Evolutionary conservation across 2,113 vertebrate species (phyloP).

Genomic region (chimpanzee (Pan troglodytes)): NHGRI_mPanTro3-v2.1_pri NC_072398.2:82681501-82682000

Average conservation of each 20-base stretch:
- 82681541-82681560: not conserved
- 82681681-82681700: not conserved
- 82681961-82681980: not conserved
- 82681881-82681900: not conserved
- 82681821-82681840: slow-evolving; percentile 36
- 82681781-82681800: not conserved
- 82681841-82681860: slow-evolving; percentile 16
- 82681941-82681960: not conserved
- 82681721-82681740: not conserved
- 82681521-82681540: not conserved
- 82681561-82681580: not conserved
- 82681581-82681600: not conserved
- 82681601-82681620: not conserved
- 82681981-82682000: not conserved
- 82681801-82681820: slow-evolving; percentile 32
- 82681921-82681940: not conserved
- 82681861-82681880: not conserved
- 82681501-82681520: too few relatives aligned
- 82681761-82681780: not conserved
- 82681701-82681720: not conserved
- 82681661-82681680: too few relatives aligned
- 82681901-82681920: not conserved
- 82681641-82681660: not conserved
- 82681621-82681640: not conserved
- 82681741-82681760: not conserved